These are phyloP conservation scores for Metellina segmentata DNA, from an alignment of 2,888 invertebrate species.

Conservation along the genomic window DNA sequence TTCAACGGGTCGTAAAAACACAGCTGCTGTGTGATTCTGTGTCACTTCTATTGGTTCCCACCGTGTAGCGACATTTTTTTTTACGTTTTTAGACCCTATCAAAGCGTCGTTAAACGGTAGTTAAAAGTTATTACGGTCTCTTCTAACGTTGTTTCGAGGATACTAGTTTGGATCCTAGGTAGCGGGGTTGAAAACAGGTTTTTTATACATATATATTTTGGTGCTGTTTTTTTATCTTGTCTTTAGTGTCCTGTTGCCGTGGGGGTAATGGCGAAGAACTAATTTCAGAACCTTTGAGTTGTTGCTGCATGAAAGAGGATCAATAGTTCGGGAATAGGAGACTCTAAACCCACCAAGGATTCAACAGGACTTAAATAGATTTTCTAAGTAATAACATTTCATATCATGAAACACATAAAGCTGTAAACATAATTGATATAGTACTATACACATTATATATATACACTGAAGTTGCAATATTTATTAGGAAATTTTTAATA, in stretches of 20 bases:
- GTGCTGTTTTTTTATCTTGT: conserved; percentile 1
- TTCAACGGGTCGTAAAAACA: conserved; percentile 40
- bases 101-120: conserved; percentile 65
- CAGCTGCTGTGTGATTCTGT: conserved; percentile 1
- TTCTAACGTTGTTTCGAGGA: conserved; percentile 33
- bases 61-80: neutral
- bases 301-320: neutral
- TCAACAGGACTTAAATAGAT: neutral
- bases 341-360: neutral
- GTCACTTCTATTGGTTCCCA: neutral
- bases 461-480: too few species aligned
- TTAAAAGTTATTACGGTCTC: conserved; percentile 58
- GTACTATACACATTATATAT: too few species aligned
- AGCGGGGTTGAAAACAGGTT: neutral
- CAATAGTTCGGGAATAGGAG: neutral
- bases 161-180: conserved; percentile 28
- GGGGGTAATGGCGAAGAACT: conserved; percentile 1
- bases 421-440: too few species aligned
- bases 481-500: too few species aligned
- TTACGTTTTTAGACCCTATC: conserved; percentile 47
- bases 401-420: neutral
- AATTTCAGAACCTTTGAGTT: neutral
- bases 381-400: neutral
- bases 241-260: neutral
- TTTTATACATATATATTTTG: neutral